Evolutionary conservation across 2,888 invertebrate genomes (phyloP), one percentile per base, ranked within the genome.

Genomic region (Branchellion lobata): DNA sequence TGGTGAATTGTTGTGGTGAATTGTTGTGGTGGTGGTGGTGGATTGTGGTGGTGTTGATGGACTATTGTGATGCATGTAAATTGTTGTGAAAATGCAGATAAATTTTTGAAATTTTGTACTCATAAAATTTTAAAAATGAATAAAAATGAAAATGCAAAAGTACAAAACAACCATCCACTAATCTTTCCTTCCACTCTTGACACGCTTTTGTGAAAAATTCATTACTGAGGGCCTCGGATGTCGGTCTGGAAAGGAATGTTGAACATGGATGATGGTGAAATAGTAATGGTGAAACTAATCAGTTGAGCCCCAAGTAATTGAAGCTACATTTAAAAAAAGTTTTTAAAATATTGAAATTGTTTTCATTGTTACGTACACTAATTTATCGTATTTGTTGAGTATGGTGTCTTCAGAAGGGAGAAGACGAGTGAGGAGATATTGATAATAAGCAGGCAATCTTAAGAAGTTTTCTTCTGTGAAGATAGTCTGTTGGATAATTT

Each of bases 161-260:
- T n/a, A n/a, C n/a, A n/a, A n/a, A 57, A 5, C 11, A 24, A 77
- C 77, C 77, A 29, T 77, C 77, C 3, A 27, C 36, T 21, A 77
- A 21, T 31, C 53, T 61, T 27, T 65, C 53, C 29, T 53, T 77
- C 77, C 77, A 77, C n/a, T 77, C 77, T 24, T 77, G 57, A 65
- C 77, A 77, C 18, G 77, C 61, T 36, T 77, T 77, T 34, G 77
- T 77, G 34, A 77, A 77, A 33, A 77, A 77, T 36, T 77, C 77
- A 36, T 77, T 77, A 27, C 33, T 77, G 61, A 77, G 53, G 24
- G 77, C 77, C 27, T 77, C 77, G 21, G 33, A 47, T n/a, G 57
- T 34, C 18, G 53, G 53, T 8, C 77, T 77, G 53, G 0, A 57
- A 24, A 14, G 21, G 61, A n/a, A 24, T 57, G 61, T n/a, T 18